Conservation (phyloP, 2,888 invertebrate genomes). For the Brenthis hecate region DNA sequence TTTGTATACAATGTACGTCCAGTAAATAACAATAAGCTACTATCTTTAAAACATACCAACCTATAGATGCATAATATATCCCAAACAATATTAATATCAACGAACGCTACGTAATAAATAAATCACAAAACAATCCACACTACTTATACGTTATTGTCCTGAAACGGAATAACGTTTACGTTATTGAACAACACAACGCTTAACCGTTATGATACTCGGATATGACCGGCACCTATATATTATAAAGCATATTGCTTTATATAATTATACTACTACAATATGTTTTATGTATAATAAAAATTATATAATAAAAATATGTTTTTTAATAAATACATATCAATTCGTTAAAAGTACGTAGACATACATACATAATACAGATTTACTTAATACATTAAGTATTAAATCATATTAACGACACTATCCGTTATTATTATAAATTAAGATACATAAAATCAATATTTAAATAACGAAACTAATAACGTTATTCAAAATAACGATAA, state of each 20-base stretch:
- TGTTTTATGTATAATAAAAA: not conserved
- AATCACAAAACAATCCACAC: conserved; percentile 39
- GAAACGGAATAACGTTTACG: conserved; percentile 55
- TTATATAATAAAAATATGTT: not conserved
- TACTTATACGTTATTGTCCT: conserved; percentile 43
- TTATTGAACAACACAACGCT: conserved; percentile 56
- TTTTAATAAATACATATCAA: not conserved
- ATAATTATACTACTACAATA: not conserved
- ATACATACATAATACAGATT: not conserved
- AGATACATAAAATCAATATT: too few relatives aligned
- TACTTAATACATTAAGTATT: too few relatives aligned
- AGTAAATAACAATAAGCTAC: not conserved
- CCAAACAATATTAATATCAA: conserved; percentile 15
- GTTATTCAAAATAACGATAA: not conserved
- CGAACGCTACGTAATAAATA: conserved; percentile 34
- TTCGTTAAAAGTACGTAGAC: not conserved
- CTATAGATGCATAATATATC: conserved; percentile 1
- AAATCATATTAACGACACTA: too few relatives aligned
- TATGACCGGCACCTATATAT: conserved; percentile 1
- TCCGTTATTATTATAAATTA: too few relatives aligned
- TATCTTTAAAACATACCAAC: too few relatives aligned
- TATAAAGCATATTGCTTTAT: not conserved
- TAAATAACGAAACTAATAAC: not conserved
- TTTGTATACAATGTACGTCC: too few relatives aligned
- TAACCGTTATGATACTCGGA: conserved; percentile 40